Base-by-base conservation (phyloP, 2,113 vertebrate genomes). In the Apistogramma diplotaenia region DNA sequence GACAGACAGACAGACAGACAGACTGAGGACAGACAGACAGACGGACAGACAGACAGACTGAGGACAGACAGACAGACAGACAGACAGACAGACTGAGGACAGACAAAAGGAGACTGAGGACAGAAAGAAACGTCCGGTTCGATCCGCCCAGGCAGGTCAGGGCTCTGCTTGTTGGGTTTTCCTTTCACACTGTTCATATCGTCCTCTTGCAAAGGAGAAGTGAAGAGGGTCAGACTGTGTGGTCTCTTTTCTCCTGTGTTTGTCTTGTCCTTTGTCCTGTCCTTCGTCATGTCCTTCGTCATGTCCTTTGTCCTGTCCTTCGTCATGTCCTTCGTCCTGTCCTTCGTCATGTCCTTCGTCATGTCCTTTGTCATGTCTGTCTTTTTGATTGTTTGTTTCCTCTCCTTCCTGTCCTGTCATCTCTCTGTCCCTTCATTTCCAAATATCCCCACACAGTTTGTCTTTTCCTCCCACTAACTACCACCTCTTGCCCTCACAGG, bases 171-270 rank as follows among this genome's bases (percentile, higher is more conserved):
- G 61, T 65, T 46, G 61, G 54, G n/a, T 46, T 82, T 65, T n/a
- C 16, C 23, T 53, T 54, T 79, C 58, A 57, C 72, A 78, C 27
- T 8, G 61, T 72, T 85, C 31, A 49, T 31, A 51, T 81, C 31
- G 77, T 87, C 82, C 74, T 91, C 89, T 91, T 89, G 87, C 87
- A 89, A 87, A 91, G 87, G 87, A 89, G 85, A 87, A 78, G 81
- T 74, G 81, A 89, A 72, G 89, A 89, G 87, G 85, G 85, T 89
- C 89, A 89, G 83, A 82, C 73, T 91, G 87, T 89, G 89, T 87
- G 89, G 87, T 91, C 31, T 84, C 70, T 84, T 54, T 29, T 76
- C 56, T 88, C 54, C 56, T 79, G 57, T 87, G 76, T 57, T 4
- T 33, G 21, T 58, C n/a, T 37, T 56, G 15, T 43, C 3, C 8